phyloP scores from a whole-genome alignment of 2,888 invertebrate species.

The Hemistola chrysoprasaria region DNA sequence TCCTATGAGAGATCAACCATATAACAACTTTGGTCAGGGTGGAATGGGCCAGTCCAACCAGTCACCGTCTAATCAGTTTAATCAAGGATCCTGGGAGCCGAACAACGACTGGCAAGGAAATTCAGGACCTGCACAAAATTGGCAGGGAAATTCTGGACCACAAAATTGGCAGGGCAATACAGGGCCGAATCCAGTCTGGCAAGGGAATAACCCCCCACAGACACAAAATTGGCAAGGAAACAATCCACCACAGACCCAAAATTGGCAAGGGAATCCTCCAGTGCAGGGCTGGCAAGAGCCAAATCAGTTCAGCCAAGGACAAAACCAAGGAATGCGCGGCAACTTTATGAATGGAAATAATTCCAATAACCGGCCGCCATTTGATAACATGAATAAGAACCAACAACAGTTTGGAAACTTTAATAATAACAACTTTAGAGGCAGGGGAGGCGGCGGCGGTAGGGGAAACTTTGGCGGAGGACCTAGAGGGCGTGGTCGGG shows the following conservation, averaged over 20 bases:
- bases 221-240: too few species aligned
- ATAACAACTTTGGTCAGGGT: slow-evolving; percentile 14
- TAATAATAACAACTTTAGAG: slow-evolving; percentile 44
- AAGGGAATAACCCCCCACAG: too few species aligned
- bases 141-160: slow-evolving; percentile 2
- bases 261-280: slow-evolving; percentile 16
- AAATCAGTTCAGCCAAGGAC: slow-evolving; percentile 22
- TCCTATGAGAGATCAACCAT: slow-evolving; percentile 15
- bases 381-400: slow-evolving; percentile 23
- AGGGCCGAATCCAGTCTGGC: not conserved
- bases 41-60: slow-evolving; percentile 1
- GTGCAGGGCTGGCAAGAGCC: slow-evolving; percentile 13
- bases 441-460: slow-evolving; percentile 46
- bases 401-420: slow-evolving; percentile 39
- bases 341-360: slow-evolving; percentile 48
- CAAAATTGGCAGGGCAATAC: slow-evolving; percentile 3
- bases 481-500: slow-evolving; percentile 54
- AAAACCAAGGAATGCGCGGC: slow-evolving; percentile 42
- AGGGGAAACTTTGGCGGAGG: slow-evolving; percentile 38
- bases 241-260: too few species aligned
- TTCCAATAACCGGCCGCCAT: slow-evolving; percentile 29
- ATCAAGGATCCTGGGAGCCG: not conserved
- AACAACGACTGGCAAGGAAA: slow-evolving; percentile 2
- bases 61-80: slow-evolving; percentile 7
- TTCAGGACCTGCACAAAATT: not conserved